Evolutionary conservation across 2,797 vertebrate species (phyloP).

Genomic region (Myotis findleyi): DNA sequence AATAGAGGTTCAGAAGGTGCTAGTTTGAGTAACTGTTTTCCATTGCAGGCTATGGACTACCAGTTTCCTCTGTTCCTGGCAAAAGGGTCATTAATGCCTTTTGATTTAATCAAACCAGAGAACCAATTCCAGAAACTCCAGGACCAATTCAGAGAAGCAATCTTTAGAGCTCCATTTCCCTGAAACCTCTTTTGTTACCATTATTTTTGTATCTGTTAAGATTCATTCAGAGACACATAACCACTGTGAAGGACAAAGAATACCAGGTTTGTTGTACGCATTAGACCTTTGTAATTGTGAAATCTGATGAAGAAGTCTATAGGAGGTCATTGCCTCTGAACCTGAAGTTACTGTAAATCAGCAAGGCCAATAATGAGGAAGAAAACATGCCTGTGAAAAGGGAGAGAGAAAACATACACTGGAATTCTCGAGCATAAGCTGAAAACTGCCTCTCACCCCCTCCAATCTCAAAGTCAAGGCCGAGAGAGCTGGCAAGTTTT

Average conservation of each 20-base stretch:
- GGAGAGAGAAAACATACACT: neutral
- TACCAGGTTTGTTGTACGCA: neutral
- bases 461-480: neutral
- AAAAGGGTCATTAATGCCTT: neutral
- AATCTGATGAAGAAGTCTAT: neutral
- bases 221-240: neutral
- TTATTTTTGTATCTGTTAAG: neutral
- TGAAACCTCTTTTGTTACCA: neutral
- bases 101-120: neutral
- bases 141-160: neutral
- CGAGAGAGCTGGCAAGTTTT: neutral
- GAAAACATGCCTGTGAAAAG: neutral
- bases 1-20: neutral
- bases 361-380: neutral
- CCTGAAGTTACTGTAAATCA: neutral
- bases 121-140: neutral
- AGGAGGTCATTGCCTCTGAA: neutral
- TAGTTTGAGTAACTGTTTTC: neutral
- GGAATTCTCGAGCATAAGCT: neutral
- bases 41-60: neutral
- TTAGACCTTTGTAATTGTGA: neutral
- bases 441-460: too few relatives aligned
- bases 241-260: neutral
- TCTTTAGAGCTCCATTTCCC: neutral
- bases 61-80: neutral